Evolutionary conservation across 1,140 invertebrate genomes (phyloP).

Genomic region (Muscidifurax raptorellus): DNA sequence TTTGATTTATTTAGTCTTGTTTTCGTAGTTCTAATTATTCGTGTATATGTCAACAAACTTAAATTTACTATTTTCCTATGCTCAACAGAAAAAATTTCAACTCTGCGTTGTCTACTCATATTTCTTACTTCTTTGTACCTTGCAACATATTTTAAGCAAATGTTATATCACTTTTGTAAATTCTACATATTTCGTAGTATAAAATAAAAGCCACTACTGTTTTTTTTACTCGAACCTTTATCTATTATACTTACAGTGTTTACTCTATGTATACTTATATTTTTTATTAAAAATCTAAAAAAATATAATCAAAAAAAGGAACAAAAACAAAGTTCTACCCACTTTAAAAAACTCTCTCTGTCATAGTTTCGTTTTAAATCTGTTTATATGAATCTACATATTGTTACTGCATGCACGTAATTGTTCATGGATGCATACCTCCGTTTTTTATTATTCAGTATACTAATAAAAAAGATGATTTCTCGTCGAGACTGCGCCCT

Average conservation of each 20-base stretch:
- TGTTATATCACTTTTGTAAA: background rate
- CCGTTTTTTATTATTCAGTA: background rate
- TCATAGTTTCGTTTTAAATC: background rate
- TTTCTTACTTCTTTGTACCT: background rate
- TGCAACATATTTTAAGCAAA: background rate
- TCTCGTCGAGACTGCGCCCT: background rate
- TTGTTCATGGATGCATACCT: background rate
- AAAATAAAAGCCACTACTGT: background rate
- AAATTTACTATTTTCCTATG: background rate
- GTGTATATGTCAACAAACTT: background rate
- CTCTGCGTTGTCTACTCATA: background rate
- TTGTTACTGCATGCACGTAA: constrained; percentile 8
- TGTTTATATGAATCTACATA: background rate
- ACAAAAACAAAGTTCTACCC: background rate
- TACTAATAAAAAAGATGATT: background rate
- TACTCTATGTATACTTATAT: constrained; percentile 7
- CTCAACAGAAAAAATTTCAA: background rate
- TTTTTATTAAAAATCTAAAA: background rate
- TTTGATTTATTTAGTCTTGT: background rate
- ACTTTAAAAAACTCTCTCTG: background rate
- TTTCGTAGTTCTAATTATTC: background rate
- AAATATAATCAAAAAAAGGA: background rate
- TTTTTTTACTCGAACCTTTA: background rate
- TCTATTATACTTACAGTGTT: background rate
- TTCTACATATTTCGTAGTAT: background rate